phyloP scores from a whole-genome alignment of 2,797 vertebrate species.

The Pempheris klunzingeri region DNA sequence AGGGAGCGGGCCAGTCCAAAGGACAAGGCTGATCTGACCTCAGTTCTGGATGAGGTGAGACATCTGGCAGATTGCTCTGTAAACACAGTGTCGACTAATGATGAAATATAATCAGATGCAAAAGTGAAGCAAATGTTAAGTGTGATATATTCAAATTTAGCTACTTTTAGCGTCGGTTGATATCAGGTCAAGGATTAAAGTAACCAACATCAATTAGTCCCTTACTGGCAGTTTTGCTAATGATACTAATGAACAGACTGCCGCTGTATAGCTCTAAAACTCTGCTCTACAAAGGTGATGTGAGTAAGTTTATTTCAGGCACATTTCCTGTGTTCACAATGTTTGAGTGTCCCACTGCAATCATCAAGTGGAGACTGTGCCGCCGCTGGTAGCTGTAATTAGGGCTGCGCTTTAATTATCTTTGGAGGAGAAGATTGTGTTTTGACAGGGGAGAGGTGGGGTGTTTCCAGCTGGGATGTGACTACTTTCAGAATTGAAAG shows the following conservation, averaged over 20 bases:
- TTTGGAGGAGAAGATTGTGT: slow-evolving; percentile 78
- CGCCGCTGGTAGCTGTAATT: slow-evolving; percentile 78
- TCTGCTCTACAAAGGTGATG: slow-evolving; percentile 31
- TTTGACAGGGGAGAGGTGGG: slow-evolving; percentile 76
- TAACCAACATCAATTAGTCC: slow-evolving; percentile 19
- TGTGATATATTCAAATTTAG: background rate
- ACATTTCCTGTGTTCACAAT: slow-evolving; percentile 72
- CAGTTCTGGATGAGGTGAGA: slow-evolving; percentile 87
- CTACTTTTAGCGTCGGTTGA: background rate
- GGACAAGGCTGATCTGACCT: slow-evolving; percentile 82
- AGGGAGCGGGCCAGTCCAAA: slow-evolving; percentile 80
- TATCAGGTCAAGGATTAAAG: background rate
- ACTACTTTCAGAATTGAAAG: slow-evolving; percentile 59
- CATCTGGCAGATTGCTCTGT: slow-evolving; percentile 40
- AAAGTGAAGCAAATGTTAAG: slow-evolving; percentile 5
- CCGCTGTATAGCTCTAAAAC: slow-evolving; percentile 17
- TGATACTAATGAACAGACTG: slow-evolving; percentile 18
- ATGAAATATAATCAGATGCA: slow-evolving; percentile 12
- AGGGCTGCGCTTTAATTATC: slow-evolving; percentile 80
- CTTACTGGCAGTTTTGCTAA: slow-evolving; percentile 4
- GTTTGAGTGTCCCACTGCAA: slow-evolving; percentile 70
- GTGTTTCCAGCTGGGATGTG: slow-evolving; percentile 67
- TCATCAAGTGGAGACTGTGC: slow-evolving; percentile 68
- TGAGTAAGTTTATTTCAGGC: slow-evolving; percentile 66
- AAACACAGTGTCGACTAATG: slow-evolving; percentile 20